Evolutionary conservation across 2,888 invertebrate species (phyloP), one percentile per base, ranked within the genome.

Genomic region (Agrochola circellaris): DNA sequence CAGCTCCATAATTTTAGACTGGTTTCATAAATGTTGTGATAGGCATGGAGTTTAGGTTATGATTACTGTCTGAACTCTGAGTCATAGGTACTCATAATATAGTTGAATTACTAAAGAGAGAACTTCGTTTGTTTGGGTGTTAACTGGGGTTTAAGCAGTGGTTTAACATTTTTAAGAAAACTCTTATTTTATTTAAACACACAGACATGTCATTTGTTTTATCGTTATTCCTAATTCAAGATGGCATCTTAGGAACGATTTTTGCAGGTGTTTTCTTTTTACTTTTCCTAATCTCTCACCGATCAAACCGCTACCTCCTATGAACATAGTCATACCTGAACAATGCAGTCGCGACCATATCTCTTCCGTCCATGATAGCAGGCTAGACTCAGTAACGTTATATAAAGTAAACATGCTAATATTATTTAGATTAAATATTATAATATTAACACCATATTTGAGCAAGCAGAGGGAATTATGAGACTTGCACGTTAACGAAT

Each of bases 291-390:
- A 34, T 48, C 5, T 30, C 8, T 13, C 8, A 30, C 1, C 2
- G 13, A 23, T 58, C 0, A 42, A 73, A 58, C 15, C 88, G 88
- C 88, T 78, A 15, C 38, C 75, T 66, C 64, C 34, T 62, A 58
- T 70, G 30, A 75, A 61, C 17, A 54, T 73, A 38, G 34, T 4
- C 17, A 15, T 45, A 61, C 45, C 85, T 79, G 70, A 76, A 77
- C 74, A 75, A 76, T 91, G 89, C 90, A 91, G 87, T 87, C 77
- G 80, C 86, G 75, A 82, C 84, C 89, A 89, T 92, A 91, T 92
- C 91, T 91, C 90, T 88, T 89, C 85, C 87, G 88, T 87, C 81
- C 87, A 84, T 84, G 90, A 89, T 89, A 93, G 90, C 89, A 86
- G 13, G 87, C 88, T 88, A 88, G 85, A 89, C 88, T 87, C 75